phyloP scores from a whole-genome alignment of 2,113 vertebrate genomes.

The Silurus glanis region DNA sequence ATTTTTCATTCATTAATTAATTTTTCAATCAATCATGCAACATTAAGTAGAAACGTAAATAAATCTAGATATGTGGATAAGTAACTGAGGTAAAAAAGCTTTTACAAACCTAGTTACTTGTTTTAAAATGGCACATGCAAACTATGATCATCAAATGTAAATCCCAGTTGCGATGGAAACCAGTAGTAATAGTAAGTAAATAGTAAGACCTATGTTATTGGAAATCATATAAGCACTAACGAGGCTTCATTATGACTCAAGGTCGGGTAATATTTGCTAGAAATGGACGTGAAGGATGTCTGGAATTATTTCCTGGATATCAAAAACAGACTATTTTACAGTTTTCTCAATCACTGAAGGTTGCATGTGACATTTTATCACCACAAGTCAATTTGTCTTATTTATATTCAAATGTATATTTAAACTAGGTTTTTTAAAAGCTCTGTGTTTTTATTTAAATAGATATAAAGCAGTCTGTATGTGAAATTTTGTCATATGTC shows the following conservation, averaged over 20 bases:
- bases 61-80: too few species aligned
- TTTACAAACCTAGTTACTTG: too few species aligned
- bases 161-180: conserved; percentile 5
- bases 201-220: not conserved
- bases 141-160: not conserved
- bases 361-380: not conserved
- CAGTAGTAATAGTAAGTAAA: not conserved
- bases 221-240: not conserved
- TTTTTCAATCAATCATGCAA: too few species aligned
- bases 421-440: not conserved
- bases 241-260: not conserved
- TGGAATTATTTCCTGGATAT: not conserved
- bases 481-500: not conserved
- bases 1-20: too few species aligned
- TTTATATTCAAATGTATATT: not conserved
- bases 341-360: not conserved
- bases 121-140: not conserved
- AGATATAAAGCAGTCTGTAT: not conserved
- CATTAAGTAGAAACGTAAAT: too few species aligned
- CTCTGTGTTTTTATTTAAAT: not conserved
- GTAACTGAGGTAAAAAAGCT: too few species aligned
- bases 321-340: too few species aligned
- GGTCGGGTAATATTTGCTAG: not conserved
- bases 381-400: not conserved
- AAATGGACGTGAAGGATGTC: not conserved